Evolutionary conservation across 2,888 invertebrate genomes (phyloP), one percentile per base, ranked within the genome.

Genomic region (Hyposoter didymator): DNA sequence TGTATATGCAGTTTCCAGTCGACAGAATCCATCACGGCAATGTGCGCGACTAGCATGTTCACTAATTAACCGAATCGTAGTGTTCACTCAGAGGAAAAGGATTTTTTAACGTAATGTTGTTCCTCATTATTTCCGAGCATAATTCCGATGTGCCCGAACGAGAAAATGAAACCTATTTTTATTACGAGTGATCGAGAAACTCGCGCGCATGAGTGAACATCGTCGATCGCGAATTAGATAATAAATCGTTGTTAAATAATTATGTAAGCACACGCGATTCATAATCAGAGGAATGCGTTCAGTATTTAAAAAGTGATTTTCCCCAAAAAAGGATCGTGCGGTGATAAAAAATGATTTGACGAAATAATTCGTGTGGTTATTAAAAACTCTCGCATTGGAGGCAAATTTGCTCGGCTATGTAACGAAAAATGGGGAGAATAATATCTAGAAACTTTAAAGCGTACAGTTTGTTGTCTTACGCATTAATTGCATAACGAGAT

Each of bases 11-110:
- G 17, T 69, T 69, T 69, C 22, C 69, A 32, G 28, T 47, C 17
- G 69, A 69, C 47, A n/a, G 28, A 47, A 69, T 69, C 28, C 19
- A 47, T 47, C 43, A 14, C n/a, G 14, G 17, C 45, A 45, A 47
- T n/a, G 28, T 43, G 10, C 28, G 22, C 14, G 7, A 14, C 17
- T 22, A 45, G 28, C 7, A 45, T 14, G 17, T 45, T 14, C 6
- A 73, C 45, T 73, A 73, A 73, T 55, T 22, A 39, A 43, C 19
- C 22, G 43, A 59, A 43, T 59, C 73, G 73, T n/a, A 22, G 4
- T 59, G 43, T 59, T 59, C 59, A 14, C 72, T 39, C 39, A 22
- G 39, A 19, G 14, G 55, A 17, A 14, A 35, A 72, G 35, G 55
- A 10, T 28, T 3, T 17, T 17, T 55, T 17, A 55, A 55, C 35